Percentiles rank a stretch among this genome's conserved stretches.
Conservation (phyloP, 2,888 invertebrate species). For the Lasioglossum zephyrum region DNA sequence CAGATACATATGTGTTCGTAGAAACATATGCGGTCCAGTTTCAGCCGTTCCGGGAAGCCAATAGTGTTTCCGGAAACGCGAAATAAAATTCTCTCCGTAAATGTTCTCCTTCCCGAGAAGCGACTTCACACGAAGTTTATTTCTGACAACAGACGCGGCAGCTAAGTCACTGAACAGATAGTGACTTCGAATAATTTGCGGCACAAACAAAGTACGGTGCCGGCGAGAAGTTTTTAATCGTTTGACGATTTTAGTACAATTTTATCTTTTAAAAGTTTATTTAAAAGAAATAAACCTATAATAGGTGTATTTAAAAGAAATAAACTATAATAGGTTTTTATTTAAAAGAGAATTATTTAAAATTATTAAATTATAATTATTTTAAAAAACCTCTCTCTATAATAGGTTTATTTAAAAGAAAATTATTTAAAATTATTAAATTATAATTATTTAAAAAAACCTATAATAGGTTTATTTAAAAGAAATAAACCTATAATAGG, state of each 20-base stretch:
- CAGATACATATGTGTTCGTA: background rate
- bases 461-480: too few species aligned
- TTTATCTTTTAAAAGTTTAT: background rate
- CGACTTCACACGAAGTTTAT: constrained; percentile 53
- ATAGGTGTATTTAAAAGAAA: too few species aligned
- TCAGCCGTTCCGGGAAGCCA: constrained; percentile 20
- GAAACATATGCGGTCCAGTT: constrained; percentile 9
- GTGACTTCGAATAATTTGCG: constrained; percentile 13
- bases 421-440: too few species aligned
- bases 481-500: too few species aligned
- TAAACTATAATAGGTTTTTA: too few species aligned
- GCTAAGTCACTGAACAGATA: constrained; percentile 18
- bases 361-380: too few species aligned
- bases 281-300: too few species aligned
- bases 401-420: too few species aligned
- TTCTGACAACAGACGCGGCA: constrained; percentile 29
- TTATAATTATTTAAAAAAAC: too few species aligned
- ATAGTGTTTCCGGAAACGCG: constrained; percentile 39
- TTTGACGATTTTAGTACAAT: background rate
- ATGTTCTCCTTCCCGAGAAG: constrained; percentile 30
- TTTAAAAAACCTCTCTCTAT: too few species aligned
- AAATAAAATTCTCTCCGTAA: constrained; percentile 42
- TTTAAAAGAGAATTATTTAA: too few species aligned
- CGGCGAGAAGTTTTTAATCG: background rate
- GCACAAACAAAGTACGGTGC: background rate